Evolutionary conservation across 2,113 vertebrate genomes (phyloP).

Genomic region (Tachysurus vachellii): DNA sequence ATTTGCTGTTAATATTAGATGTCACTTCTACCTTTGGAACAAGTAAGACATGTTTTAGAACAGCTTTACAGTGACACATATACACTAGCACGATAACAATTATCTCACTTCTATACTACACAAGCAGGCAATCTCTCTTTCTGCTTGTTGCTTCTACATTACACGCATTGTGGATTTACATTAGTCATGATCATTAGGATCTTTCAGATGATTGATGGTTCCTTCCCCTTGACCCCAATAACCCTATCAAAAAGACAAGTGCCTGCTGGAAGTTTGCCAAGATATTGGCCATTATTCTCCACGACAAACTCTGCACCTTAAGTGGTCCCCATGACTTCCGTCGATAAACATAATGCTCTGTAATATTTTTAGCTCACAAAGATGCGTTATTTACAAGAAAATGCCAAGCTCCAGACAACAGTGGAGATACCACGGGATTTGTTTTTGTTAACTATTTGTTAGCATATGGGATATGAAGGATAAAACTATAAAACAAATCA

Average conservation of each 20-base stretch:
- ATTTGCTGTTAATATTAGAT: neutral
- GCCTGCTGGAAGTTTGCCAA: conserved; percentile 20
- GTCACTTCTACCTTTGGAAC: neutral
- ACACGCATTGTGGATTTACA: conserved; percentile 4
- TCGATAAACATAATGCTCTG: conserved; percentile 27
- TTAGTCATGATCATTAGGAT: neutral
- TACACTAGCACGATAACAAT: neutral
- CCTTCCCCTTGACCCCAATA: conserved; percentile 7
- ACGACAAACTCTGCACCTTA: neutral
- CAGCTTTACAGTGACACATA: neutral
- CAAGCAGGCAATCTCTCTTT: neutral
- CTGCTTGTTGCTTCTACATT: conserved; percentile 15
- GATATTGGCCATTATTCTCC: conserved; percentile 30
- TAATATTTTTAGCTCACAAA: conserved; percentile 37
- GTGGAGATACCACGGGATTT: conserved; percentile 5
- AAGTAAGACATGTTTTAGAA: neutral
- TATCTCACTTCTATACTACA: neutral
- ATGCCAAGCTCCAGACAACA: conserved; percentile 13
- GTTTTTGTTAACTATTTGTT: neutral
- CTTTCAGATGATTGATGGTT: conserved; percentile 1
- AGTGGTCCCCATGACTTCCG: conserved; percentile 19
- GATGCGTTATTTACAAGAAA: conserved; percentile 37
- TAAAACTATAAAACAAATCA: conserved; percentile 17
- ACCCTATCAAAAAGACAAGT: conserved; percentile 24
- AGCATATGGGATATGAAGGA: neutral